These are phyloP conservation scores for silkworm (Bombyx mori) DNA, from an alignment of 1,140 invertebrate genomes.

Conservation along the genomic window DNA sequence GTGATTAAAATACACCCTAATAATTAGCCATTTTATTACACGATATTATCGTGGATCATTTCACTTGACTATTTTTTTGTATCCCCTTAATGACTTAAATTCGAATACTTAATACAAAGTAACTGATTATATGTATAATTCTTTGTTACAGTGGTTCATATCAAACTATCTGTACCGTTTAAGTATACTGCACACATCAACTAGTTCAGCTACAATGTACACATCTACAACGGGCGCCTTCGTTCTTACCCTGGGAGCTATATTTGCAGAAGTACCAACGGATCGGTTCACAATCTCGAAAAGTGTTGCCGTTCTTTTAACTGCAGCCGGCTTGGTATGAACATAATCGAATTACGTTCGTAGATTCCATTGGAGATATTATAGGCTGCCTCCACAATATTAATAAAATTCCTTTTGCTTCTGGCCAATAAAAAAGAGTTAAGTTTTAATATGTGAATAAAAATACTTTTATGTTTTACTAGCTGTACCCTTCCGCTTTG, in stretches of 20 bases:
- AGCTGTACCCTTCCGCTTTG: too few species aligned
- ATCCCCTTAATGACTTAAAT: neutral
- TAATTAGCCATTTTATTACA: too few species aligned
- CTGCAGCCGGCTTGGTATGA: conserved; percentile 44
- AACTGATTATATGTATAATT: neutral
- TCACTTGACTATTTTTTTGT: too few species aligned
- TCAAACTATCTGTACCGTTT: conserved; percentile 60
- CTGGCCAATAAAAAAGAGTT: too few species aligned
- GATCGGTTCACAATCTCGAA: conserved; percentile 46
- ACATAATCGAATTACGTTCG: too few species aligned
- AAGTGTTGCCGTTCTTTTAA: conserved; percentile 36
- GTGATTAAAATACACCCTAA: too few species aligned
- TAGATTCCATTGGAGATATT: too few species aligned
- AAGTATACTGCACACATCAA: conserved; percentile 38
- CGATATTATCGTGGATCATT: too few species aligned
- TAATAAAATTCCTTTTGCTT: too few species aligned
- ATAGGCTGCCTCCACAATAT: too few species aligned
- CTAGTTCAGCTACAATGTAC: conserved; percentile 45
- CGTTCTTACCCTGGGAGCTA: conserved; percentile 39
- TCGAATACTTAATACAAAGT: neutral
- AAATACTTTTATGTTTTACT: too few species aligned
- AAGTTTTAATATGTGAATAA: too few species aligned
- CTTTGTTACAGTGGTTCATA: conserved; percentile 57
- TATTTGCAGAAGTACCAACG: conserved; percentile 43
- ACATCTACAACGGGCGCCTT: conserved; percentile 44